These are phyloP conservation scores for Eupithecia abbreviata DNA, from an alignment of 2,888 invertebrate species.

Conservation along the genomic window DNA sequence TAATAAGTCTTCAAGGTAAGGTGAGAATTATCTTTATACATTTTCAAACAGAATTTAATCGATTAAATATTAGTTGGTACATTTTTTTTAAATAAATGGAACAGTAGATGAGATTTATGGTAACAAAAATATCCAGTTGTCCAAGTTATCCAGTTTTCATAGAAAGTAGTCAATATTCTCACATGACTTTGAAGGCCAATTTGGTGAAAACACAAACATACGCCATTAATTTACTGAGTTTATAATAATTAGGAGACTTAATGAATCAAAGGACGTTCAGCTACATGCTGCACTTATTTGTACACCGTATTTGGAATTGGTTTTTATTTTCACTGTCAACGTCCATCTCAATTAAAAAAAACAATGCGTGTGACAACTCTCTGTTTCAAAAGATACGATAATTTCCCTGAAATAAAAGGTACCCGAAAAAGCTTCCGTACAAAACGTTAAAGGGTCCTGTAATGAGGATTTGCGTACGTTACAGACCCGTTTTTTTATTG, in stretches of 20 bases:
- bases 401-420: conserved; percentile 13
- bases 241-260: background rate
- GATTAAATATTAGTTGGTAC: too few species aligned
- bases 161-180: background rate
- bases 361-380: background rate
- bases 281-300: too few species aligned
- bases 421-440: conserved; percentile 19
- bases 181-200: background rate
- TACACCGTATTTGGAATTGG: too few species aligned
- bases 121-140: background rate
- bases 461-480: conserved; percentile 35
- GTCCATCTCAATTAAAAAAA: background rate
- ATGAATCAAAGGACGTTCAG: background rate
- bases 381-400: conserved; percentile 15
- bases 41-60: too few species aligned
- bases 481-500: conserved; percentile 50
- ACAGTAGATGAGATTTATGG: too few species aligned
- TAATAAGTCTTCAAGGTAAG: too few species aligned
- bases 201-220: background rate
- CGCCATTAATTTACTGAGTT: background rate
- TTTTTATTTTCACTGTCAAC: background rate
- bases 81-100: too few species aligned
- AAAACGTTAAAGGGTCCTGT: conserved; percentile 34
- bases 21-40: too few species aligned
- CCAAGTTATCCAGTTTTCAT: background rate